Base-by-base conservation (phyloP, 2,797 vertebrate genomes). In the Sebastes paucispinis region DNA sequence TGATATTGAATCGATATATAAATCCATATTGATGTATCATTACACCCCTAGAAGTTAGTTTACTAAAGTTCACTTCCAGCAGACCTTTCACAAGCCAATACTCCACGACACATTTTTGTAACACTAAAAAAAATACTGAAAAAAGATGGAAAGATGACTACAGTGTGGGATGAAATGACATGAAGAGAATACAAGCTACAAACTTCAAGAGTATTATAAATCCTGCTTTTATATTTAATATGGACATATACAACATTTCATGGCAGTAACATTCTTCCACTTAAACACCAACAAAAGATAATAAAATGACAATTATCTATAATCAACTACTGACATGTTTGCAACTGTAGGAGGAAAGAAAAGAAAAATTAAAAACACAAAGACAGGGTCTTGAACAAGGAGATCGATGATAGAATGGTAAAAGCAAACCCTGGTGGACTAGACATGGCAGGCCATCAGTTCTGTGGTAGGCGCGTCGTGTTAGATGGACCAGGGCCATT, bases 401-500 rank as follows among this genome's bases (percentile, higher is more conserved):
- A 25, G 6, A 54, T 47, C 6, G 43, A 18, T 57, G 24, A 57
- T 13, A 36, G 8, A 55, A 64, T 47, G 16, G 5, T 52, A 25
- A 22, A 50, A 73, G 47, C 5, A 66, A 79, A 67, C 2, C 27
- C 32, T 43, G 6, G 14, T 60, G 7, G 8, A 47, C 11, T 47
- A 14, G 11, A 34, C 6, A 16, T n/a, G 52, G 11, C 11, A 62
- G 22, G 13, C 52, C 29, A 18, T 94, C 69, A 93, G 36, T 79
- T 76, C 73, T 82, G 93, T 52, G 85, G 80, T 82, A 80, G 88
- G 57, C 68, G 69, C 58, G 80, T 88, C 75, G 86, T 91, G 82
- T 83, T 79, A 13, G 88, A 36, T 50, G 73, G 25, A 14, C 75
- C 59, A 47, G 79, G 25, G 78, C 90, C 94, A 86, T 95, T 98